Conservation (phyloP, 2,113 vertebrate genomes). For the Ceratotherium simum region DNA sequence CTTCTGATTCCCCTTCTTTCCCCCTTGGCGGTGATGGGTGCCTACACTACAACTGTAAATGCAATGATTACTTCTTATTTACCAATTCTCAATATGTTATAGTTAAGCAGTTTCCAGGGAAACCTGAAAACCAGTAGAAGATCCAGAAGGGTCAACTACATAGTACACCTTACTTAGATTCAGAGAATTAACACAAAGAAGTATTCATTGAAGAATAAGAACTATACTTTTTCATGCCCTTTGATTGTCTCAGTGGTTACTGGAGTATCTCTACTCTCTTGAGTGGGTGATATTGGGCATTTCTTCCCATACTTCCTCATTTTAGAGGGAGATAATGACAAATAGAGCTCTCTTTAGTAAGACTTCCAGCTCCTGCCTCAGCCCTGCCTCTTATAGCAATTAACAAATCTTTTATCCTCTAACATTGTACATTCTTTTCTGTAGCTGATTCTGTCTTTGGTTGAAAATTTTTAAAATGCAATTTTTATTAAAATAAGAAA, state of each 20-base stretch:
- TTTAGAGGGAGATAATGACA: neutral
- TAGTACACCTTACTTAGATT: neutral
- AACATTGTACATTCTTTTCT: neutral
- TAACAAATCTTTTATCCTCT: neutral
- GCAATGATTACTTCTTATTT: neutral
- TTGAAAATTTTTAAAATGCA: slow-evolving; percentile 37
- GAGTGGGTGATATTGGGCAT: neutral
- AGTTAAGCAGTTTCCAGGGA: neutral
- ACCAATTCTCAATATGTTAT: neutral
- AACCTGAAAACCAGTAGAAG: neutral
- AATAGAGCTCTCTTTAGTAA: neutral
- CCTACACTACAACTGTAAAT: neutral
- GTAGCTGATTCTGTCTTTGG: neutral
- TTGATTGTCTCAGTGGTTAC: neutral
- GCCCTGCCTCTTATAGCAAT: neutral
- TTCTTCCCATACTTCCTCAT: neutral
- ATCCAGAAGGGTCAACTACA: neutral
- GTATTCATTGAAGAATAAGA: neutral
- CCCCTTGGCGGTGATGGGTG: fast-evolving
- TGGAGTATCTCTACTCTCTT: neutral
- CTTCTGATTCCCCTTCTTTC: neutral
- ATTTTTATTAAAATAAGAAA: slow-evolving; percentile 56
- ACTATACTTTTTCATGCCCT: neutral
- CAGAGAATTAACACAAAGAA: neutral
- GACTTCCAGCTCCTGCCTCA: neutral